These are phyloP conservation scores for Drosophila quadrilineata DNA, from an alignment of 1,140 invertebrate species.

Conservation along the genomic window DNA sequence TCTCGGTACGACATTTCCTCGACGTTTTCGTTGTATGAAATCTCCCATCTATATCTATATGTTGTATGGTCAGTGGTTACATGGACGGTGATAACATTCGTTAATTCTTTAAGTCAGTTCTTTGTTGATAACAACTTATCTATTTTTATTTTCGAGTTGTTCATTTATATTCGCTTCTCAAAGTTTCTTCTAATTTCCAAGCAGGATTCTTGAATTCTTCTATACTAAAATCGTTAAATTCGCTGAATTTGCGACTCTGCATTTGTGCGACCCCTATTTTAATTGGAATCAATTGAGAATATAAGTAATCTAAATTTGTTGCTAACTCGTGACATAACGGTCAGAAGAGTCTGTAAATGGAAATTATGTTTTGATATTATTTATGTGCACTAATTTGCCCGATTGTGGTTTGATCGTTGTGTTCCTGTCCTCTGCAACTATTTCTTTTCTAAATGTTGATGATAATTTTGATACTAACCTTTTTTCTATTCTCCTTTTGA, in stretches of 20 bases:
- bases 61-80: no score
- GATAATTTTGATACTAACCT: not conserved
- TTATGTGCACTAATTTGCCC: not conserved
- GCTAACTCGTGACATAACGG: not conserved
- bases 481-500: not conserved
- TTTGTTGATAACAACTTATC: no score
- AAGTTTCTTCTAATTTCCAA: not conserved
- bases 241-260: not conserved
- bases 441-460: not conserved
- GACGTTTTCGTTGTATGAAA: no score
- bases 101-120: no score
- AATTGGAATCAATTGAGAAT: not conserved
- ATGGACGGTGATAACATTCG: no score
- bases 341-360: not conserved
- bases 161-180: no score
- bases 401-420: not conserved
- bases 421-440: not conserved
- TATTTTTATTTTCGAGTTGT: no score
- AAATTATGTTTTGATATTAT: not conserved
- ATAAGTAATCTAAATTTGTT: not conserved
- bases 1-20: no score
- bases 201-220: not conserved
- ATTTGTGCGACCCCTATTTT: not conserved
- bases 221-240: not conserved
- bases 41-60: no score